Evolutionary conservation across 2,797 vertebrate species (phyloP), one percentile per base, ranked within the genome.

Genomic region (Sebastes matsubarae): DNA sequence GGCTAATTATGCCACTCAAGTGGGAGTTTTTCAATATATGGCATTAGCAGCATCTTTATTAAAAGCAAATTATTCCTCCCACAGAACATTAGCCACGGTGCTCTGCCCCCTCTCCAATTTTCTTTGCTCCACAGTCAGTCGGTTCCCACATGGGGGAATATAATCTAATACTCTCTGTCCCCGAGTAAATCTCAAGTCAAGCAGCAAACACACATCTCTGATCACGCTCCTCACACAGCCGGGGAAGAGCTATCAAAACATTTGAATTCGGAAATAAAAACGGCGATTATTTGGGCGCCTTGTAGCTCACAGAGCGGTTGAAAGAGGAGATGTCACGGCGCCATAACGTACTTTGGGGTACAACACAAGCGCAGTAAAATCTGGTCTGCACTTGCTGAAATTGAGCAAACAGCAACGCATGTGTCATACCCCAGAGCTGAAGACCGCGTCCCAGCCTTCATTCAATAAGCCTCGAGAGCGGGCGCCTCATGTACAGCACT

Each of bases 41-140:
- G 55, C 25, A 85, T 86, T 76, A 77, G 68, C 61, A 46, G 66
- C 42, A 46, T 82, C 52, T 81, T 86, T 85, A 89, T 80, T 71
- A 76, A 86, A 87, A 78, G 65, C 38, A 75, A 77, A 82, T 83
- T 52, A 79, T 85, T 84, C 80, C 83, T 84, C 81, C 87, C 42
- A 79, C 85, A 74, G 66, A 61, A 57, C 68, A 84, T 86, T 73
- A 89, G 73, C 72, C 38, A 79, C 8, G n/a, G 70, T 50, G 71
- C 36, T 65, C 13, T 83, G 72, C 81, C 72, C 64, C 72, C 67
- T 72, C 68, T 46, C 20, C 22, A 66, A 36, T 79, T 79, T 20
- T 29, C 34, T 81, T 63, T 36, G 61, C 75, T 68, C 66, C 32
- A 59, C 67, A 79, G 38, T 52, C 32, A 42, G 30, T 34, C 38